Conservation (phyloP, 2,113 vertebrate species). For the Peromyscus californicus region DNA sequence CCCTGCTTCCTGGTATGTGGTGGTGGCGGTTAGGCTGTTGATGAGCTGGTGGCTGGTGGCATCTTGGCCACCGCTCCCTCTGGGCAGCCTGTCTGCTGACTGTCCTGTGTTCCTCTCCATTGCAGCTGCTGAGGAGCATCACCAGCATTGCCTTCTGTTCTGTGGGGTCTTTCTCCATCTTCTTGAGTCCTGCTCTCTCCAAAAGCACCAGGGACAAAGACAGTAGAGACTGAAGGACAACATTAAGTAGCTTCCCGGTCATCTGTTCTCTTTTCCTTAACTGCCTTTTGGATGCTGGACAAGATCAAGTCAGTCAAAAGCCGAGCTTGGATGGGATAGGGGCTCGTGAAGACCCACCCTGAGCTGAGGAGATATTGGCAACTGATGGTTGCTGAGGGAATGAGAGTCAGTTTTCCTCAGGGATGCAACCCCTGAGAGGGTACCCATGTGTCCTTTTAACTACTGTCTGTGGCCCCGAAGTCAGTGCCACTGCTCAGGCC, state of each 20-base stretch:
- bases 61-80: background rate
- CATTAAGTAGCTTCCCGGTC: background rate
- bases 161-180: background rate
- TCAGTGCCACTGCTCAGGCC: background rate
- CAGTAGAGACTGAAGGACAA: background rate
- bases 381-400: background rate
- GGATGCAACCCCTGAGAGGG: background rate
- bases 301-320: background rate
- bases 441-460: background rate
- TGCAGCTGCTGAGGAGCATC: background rate
- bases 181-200: background rate
- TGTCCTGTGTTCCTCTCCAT: background rate
- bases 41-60: background rate
- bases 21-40: background rate
- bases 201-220: background rate
- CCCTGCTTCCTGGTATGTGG: background rate
- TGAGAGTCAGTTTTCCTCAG: background rate
- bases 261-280: background rate
- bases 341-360: background rate
- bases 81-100: background rate
- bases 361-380: background rate
- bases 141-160: background rate
- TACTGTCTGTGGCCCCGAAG: background rate
- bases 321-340: accelerated
- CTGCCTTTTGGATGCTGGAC: background rate